phyloP scores from a whole-genome alignment of 2,797 vertebrate species.

The Squalus acanthias region DNA sequence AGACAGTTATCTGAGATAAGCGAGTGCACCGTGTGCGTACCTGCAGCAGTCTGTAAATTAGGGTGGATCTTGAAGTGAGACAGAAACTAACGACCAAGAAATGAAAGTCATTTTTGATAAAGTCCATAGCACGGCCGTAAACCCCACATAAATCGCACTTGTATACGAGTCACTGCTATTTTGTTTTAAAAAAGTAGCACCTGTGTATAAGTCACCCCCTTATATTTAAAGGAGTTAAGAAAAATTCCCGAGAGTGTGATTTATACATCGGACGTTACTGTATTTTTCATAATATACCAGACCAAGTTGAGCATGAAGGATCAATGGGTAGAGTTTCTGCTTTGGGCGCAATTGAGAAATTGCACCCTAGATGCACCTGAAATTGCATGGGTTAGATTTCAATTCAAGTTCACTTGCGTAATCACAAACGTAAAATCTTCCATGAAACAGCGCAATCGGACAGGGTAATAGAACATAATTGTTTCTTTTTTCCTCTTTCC shows the following conservation, averaged over 20 bases:
- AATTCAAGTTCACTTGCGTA: neutral
- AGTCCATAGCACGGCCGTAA: neutral
- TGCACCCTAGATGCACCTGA: neutral
- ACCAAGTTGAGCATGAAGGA: neutral
- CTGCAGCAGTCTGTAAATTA: constrained; percentile 13
- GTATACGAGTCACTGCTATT: neutral
- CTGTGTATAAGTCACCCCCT: neutral
- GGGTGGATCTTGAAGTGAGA: neutral
- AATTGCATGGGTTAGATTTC: neutral
- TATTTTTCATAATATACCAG: neutral
- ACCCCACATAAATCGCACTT: neutral
- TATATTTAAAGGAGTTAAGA: neutral
- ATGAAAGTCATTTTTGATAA: neutral
- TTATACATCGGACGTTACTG: neutral
- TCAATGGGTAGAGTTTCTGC: neutral
- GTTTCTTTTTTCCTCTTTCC: neutral
- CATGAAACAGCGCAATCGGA: neutral
- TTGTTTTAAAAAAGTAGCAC: neutral
- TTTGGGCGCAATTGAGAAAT: neutral
- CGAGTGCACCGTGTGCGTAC: neutral
- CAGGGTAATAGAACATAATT: neutral
- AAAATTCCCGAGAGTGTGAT: neutral
- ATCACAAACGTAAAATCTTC: neutral
- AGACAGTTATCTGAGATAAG: constrained; percentile 1
- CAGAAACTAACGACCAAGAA: neutral